Evolutionary conservation across 2,888 invertebrate species (phyloP).

Genomic region (Folsomia candida): DNA sequence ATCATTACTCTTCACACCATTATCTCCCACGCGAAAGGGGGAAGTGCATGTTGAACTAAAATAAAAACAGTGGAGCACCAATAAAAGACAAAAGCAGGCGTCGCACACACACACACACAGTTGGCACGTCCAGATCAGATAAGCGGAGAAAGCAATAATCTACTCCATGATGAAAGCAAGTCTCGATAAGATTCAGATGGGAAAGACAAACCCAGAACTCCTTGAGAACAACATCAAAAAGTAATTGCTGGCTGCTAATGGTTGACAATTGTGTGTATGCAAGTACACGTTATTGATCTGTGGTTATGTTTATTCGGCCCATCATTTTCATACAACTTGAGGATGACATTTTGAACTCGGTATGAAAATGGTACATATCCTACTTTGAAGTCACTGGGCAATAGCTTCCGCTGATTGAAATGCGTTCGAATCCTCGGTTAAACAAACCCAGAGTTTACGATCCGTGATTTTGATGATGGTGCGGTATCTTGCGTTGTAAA

Average conservation of each 20-base stretch:
- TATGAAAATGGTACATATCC: too few species aligned
- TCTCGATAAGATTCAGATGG: not conserved
- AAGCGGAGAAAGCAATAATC: not conserved
- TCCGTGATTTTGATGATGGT: not conserved
- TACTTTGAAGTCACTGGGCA: not conserved
- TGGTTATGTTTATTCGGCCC: not conserved
- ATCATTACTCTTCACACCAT: not conserved
- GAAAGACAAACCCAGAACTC: not conserved
- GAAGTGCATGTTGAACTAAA: not conserved
- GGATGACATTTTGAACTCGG: too few species aligned
- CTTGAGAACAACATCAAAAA: not conserved
- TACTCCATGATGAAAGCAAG: not conserved
- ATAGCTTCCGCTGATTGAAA: not conserved
- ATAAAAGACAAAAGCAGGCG: not conserved
- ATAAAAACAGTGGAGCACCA: not conserved
- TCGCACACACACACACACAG: not conserved
- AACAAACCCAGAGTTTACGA: not conserved
- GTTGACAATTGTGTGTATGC: not conserved
- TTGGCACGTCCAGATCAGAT: constrained; percentile 15
- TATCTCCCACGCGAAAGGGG: not conserved
- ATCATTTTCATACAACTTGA: too few species aligned
- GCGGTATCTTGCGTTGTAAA: not conserved
- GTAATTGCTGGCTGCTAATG: not conserved
- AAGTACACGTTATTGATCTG: not conserved
- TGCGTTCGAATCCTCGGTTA: not conserved